Evolutionary conservation across 2,797 vertebrate genomes (phyloP), one percentile per base, ranked within the genome.

Genomic region (Takifugu ocellatus): DNA sequence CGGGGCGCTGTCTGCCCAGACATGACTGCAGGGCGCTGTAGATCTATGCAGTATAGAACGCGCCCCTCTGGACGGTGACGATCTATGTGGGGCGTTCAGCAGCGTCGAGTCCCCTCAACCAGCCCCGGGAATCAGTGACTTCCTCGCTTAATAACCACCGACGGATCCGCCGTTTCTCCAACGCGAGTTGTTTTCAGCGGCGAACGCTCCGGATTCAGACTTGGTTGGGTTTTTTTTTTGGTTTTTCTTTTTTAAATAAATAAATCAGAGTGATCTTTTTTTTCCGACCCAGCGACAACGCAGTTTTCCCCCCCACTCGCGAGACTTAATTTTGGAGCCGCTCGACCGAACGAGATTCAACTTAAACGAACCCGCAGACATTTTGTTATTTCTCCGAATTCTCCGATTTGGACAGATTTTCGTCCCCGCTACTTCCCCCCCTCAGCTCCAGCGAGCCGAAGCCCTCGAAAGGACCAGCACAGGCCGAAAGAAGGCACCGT

Each of bases 291-390:
- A 46, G 53, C 57, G 56, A 25, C 48, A 14, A 17, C 54, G 25
- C 56, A 36, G 53, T 48, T 59, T 64, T 48, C 33, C 17, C 17
- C 49, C 27, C 49, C 31, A n/a, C 49, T 52, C 66, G 59, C 47
- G 57, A 57, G 55, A 68, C 47, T 77, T 49, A 63, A 39, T 57
- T 72, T 62, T 62, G 49, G 29, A 27, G 56, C 53, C 54, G 49
- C 27, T 33, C 59, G 58, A 59, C 55, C 49, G 54, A 64, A 67
- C 72, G 47, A 54, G 61, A 63, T 69, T 80, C 67, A 77, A 77
- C 67, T 82, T 76, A 60, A 70, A 72, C 77, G 62, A 75, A 79
- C 59, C 72, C 81, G 80, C 82, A 81, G 84, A 87, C 79, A 83
- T 86, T 86, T 85, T 84, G 82, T 82, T 72, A 77, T 80, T 83